Evolutionary conservation across 2,888 invertebrate species (phyloP).

Genomic region (Eupithecia pulchellata): DNA sequence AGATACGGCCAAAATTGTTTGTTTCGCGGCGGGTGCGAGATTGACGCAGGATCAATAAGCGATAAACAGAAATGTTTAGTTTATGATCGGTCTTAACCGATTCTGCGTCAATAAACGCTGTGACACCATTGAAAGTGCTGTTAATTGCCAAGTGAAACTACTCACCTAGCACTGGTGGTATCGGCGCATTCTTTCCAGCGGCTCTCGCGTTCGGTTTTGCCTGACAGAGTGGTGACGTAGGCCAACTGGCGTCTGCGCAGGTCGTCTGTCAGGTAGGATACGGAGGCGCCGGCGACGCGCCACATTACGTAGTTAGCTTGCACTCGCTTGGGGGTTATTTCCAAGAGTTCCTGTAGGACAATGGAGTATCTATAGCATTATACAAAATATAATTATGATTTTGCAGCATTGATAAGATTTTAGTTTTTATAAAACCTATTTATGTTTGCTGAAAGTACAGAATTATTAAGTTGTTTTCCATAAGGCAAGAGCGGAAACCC

Average conservation of each 20-base stretch:
- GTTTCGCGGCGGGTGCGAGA: not conserved
- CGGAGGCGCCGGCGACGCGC: constrained; percentile 93
- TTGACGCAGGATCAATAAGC: not conserved
- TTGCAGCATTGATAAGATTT: too few species aligned
- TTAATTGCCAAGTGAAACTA: not conserved
- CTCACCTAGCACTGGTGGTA: constrained; percentile 89
- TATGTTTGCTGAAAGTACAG: too few species aligned
- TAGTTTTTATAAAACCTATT: too few species aligned
- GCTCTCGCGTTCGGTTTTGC: constrained; percentile 93
- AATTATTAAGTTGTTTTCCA: too few species aligned
- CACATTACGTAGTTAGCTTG: constrained; percentile 96
- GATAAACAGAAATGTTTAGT: not conserved
- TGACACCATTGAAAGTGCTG: not conserved
- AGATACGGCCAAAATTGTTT: not conserved
- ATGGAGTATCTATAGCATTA: not conserved
- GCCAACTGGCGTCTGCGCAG: constrained; percentile 91
- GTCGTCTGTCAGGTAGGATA: constrained; percentile 92
- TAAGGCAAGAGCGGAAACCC: too few species aligned
- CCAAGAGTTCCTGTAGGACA: constrained; percentile 64
- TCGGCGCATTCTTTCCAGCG: constrained; percentile 97
- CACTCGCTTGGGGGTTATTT: constrained; percentile 82
- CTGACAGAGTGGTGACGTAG: constrained; percentile 92
- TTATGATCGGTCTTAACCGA: not conserved
- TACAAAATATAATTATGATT: too few species aligned
- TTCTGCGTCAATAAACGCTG: not conserved